Evolutionary conservation across 2,113 vertebrate genomes (phyloP).

Genomic region (Cinclus cinclus): DNA sequence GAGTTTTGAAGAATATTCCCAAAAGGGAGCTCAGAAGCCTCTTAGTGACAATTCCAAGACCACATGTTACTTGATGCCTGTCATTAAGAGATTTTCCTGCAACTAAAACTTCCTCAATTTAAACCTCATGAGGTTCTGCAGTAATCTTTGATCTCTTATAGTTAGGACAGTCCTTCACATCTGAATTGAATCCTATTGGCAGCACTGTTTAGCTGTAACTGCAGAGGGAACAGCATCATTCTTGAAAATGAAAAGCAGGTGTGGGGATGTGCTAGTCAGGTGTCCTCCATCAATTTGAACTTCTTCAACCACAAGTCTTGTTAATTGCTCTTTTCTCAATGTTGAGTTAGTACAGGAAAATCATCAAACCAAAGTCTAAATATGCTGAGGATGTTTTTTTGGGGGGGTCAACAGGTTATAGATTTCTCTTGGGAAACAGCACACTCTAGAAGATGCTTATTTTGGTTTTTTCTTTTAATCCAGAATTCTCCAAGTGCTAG

Average conservation of each 20-base stretch:
- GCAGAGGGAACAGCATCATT: not conserved
- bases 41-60: not conserved
- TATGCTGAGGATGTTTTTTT: not conserved
- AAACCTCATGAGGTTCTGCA: not conserved
- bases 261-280: not conserved
- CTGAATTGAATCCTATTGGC: not conserved
- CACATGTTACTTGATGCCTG: not conserved
- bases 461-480: not conserved
- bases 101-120: not conserved
- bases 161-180: not conserved
- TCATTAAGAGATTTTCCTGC: not conserved
- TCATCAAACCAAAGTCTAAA: not conserved
- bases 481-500: not conserved
- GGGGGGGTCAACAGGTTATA: accelerated
- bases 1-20: not conserved
- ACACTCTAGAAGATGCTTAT: not conserved
- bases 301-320: not conserved
- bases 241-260: not conserved
- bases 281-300: not conserved
- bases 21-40: not conserved
- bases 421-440: not conserved
- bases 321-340: not conserved
- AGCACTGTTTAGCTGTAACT: not conserved
- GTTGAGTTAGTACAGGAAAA: not conserved
- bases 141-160: not conserved